Evolutionary conservation across 1,140 invertebrate genomes (phyloP).

Genomic region (Paralvinella palmiformis): DNA sequence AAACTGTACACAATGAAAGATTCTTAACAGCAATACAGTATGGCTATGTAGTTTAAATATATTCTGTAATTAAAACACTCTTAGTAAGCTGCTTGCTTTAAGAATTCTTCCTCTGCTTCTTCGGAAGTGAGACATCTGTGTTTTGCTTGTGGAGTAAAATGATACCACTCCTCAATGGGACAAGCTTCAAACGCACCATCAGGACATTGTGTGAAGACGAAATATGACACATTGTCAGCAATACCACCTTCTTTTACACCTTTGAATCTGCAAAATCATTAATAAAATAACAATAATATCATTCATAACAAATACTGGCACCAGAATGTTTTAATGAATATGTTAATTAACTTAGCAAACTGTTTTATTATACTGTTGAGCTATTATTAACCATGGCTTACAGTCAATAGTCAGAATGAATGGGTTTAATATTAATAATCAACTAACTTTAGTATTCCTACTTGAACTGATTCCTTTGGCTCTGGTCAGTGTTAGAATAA

Average conservation of each 20-base stretch:
- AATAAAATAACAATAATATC: neutral
- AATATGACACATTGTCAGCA: conserved; percentile 90
- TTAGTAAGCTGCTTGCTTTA: too few relatives aligned
- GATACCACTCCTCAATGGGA: conserved; percentile 87
- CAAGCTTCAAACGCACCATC: conserved; percentile 93
- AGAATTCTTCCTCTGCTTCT: conserved; percentile 94
- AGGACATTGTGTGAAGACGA: conserved; percentile 88
- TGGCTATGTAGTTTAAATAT: too few relatives aligned
- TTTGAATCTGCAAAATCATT: conserved; percentile 58
- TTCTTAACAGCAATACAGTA: too few relatives aligned
- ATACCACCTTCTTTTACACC: conserved; percentile 89
- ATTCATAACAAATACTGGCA: conserved; percentile 12
- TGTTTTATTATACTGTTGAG: neutral
- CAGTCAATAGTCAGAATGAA: neutral
- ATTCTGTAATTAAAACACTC: too few relatives aligned
- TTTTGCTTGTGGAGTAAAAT: conserved; percentile 79
- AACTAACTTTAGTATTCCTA: too few relatives aligned
- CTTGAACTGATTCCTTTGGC: too few relatives aligned
- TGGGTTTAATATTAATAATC: too few relatives aligned
- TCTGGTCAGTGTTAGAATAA: too few relatives aligned
- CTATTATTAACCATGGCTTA: neutral
- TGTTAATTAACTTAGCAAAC: neutral
- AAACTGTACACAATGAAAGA: too few relatives aligned
- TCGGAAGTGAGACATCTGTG: conserved; percentile 91
- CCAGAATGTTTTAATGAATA: conserved; percentile 26